A percentile compares a stretch with the other conserved stretches of the same genome.
Evolutionary conservation across 2,888 invertebrate species (phyloP).

Genomic region (Synanthedon vespiformis): DNA sequence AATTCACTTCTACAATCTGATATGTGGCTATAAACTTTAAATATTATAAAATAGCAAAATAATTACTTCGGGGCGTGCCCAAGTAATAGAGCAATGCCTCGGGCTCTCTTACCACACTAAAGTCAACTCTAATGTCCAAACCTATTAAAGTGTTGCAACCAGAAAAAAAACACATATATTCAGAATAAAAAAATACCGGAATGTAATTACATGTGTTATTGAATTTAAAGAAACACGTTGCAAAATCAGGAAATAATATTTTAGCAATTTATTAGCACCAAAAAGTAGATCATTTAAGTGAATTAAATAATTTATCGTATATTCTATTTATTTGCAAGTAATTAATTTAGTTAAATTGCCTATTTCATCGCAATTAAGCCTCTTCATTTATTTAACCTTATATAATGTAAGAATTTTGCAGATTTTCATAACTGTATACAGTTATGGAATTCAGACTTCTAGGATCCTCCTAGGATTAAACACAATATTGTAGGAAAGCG

Average conservation of each 20-base stretch:
- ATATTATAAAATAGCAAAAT: not conserved
- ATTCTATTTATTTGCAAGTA: too few species aligned
- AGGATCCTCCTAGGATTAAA: too few species aligned
- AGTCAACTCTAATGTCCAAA: conserved; percentile 11
- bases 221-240: not conserved
- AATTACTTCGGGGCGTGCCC: not conserved
- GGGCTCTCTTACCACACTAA: conserved; percentile 15
- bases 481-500: too few species aligned
- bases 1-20: too few species aligned
- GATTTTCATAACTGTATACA: too few species aligned
- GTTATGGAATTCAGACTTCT: too few species aligned
- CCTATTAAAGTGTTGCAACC: conserved; percentile 18
- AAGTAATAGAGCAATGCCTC: conserved; percentile 1
- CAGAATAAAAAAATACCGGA: not conserved
- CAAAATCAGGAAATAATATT: not conserved
- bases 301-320: conserved; percentile 6
- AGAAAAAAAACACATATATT: not conserved
- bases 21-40: too few species aligned
- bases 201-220: not conserved
- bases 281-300: conserved; percentile 10
- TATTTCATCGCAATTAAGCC: too few species aligned
- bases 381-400: too few species aligned
- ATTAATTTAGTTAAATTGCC: too few species aligned
- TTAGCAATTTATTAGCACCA: not conserved
- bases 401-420: too few species aligned